Conservation (phyloP, 2,113 vertebrate species). For the Macquaria australasica region DNA sequence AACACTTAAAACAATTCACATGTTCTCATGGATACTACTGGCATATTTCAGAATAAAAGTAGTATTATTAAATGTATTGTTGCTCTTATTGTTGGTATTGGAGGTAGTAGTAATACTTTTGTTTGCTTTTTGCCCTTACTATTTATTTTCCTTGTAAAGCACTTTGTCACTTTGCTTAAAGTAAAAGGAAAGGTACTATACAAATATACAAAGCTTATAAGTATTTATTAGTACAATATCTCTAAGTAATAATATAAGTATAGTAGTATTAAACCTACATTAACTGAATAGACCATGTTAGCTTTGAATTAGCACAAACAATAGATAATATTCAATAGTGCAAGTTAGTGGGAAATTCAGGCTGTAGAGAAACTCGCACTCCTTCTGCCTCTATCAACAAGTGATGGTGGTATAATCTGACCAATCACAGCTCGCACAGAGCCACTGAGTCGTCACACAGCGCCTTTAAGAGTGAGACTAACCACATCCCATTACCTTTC, state of each 20-base stretch:
- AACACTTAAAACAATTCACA: neutral
- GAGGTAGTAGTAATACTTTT: neutral
- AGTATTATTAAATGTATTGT: neutral
- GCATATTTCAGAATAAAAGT: neutral
- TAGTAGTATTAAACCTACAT: neutral
- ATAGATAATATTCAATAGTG: neutral
- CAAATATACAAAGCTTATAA: neutral
- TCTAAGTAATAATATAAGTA: neutral
- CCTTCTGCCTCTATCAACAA: conserved; percentile 74
- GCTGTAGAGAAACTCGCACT: accelerated
- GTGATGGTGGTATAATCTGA: conserved; percentile 54
- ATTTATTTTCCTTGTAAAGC: neutral
- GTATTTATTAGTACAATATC: neutral
- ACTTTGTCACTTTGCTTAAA: neutral
- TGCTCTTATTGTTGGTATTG: neutral
- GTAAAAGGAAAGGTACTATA: neutral
- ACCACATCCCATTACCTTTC: conserved; percentile 31
- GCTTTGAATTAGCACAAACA: neutral
- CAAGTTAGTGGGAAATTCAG: neutral
- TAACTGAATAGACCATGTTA: neutral
- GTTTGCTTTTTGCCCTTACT: neutral
- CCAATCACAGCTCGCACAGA: conserved; percentile 69
- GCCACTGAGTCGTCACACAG: conserved; percentile 8
- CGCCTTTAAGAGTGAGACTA: conserved; percentile 13
- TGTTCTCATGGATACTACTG: neutral